Conservation (phyloP, 2,113 vertebrate species). For the Elephas maximus region DNA sequence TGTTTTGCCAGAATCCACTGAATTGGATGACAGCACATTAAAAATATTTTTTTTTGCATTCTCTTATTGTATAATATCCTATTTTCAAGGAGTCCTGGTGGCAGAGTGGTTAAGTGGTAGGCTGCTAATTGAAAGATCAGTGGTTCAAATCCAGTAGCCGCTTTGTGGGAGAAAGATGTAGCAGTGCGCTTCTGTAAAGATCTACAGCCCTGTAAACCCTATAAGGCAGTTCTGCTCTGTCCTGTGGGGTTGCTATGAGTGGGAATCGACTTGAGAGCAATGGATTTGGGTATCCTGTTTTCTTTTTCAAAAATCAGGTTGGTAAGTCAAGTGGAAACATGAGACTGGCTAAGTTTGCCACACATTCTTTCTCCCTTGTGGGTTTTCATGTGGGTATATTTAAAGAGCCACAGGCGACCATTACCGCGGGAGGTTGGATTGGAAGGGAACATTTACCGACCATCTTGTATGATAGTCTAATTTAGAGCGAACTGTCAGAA, state of each 20-base stretch:
- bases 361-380: slow-evolving; percentile 34
- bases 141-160: too few relatives aligned
- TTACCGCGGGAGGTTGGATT: not conserved
- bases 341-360: slow-evolving; percentile 13
- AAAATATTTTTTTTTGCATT: slow-evolving; percentile 8
- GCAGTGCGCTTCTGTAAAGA: not conserved
- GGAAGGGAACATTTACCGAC: not conserved
- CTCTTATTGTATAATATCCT: not conserved
- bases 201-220: not conserved
- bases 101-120: not conserved
- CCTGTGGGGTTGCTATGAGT: not conserved
- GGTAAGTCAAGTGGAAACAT: slow-evolving; percentile 38
- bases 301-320: slow-evolving; percentile 29
- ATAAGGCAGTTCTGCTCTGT: not conserved
- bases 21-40: not conserved
- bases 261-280: not conserved
- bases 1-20: not conserved
- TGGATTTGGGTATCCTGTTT: not conserved
- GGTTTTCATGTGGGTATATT: slow-evolving; percentile 52
- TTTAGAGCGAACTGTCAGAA: not conserved
- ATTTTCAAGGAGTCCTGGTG: not conserved
- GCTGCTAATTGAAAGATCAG: not conserved
- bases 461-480: not conserved
- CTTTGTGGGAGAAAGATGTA: not conserved
- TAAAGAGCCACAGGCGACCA: slow-evolving; percentile 15